Evolutionary conservation across 2,888 invertebrate species (phyloP).

Genomic region (Amphimallon solstitiale): DNA sequence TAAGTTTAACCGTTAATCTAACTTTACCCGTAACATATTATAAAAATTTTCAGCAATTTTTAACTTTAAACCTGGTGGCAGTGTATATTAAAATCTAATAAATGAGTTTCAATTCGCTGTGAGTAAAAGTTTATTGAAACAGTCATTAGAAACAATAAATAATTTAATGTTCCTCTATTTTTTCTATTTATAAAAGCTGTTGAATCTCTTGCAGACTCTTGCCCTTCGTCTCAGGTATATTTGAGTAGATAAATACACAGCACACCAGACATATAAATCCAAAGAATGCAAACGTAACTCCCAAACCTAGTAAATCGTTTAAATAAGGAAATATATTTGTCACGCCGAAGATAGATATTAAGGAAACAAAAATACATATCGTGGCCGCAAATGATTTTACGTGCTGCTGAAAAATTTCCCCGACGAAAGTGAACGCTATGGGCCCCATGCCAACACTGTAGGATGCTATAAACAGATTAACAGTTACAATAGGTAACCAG

Average conservation of each 20-base stretch:
- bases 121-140: too few relatives aligned
- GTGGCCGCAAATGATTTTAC: constrained; percentile 82
- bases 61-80: too few relatives aligned
- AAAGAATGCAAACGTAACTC: constrained; percentile 79
- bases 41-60: too few relatives aligned
- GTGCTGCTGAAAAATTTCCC: constrained; percentile 85
- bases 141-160: too few relatives aligned
- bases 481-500: constrained; percentile 77
- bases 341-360: constrained; percentile 79
- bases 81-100: too few relatives aligned
- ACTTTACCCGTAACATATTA: too few relatives aligned
- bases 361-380: constrained; percentile 82
- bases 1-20: too few relatives aligned
- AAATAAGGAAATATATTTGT: constrained; percentile 76
- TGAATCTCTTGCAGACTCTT: constrained; percentile 82
- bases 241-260: constrained; percentile 75
- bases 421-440: constrained; percentile 85
- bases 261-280: constrained; percentile 69
- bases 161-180: background rate
- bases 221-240: constrained; percentile 87
- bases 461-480: constrained; percentile 78
- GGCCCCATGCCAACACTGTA: constrained; percentile 84
- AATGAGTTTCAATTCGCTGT: too few relatives aligned
- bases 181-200: background rate
- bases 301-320: constrained; percentile 68